phyloP scores from a whole-genome alignment of 2,888 invertebrate genomes.

The Ceratothoa steindachneri region DNA sequence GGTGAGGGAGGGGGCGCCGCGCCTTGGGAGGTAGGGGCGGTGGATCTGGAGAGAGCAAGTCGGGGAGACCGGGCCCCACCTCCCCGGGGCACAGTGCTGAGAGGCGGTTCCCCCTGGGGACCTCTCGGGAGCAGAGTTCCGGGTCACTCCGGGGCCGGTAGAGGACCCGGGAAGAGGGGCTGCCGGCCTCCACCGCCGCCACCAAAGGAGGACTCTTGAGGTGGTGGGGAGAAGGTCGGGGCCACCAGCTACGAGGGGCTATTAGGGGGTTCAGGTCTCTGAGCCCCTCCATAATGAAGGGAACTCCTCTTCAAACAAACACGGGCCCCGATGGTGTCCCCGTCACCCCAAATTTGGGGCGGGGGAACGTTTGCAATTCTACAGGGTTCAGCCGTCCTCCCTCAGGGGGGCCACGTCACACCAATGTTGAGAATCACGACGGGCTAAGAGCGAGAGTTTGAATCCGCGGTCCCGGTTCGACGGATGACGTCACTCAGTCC shows the following conservation, averaged over 20 bases:
- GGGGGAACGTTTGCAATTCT: too few species aligned
- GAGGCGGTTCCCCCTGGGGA: background rate
- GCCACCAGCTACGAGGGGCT: too few species aligned
- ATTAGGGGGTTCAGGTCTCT: too few species aligned
- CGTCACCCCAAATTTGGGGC: background rate
- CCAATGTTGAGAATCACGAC: too few species aligned
- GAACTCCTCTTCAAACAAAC: background rate
- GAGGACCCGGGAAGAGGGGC: conserved; percentile 29
- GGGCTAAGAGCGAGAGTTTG: too few species aligned
- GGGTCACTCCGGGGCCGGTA: conserved; percentile 26
- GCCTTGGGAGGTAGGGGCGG: conserved; percentile 36
- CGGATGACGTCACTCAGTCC: too few species aligned
- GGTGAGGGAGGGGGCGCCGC: too few species aligned
- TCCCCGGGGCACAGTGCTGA: conserved; percentile 29
- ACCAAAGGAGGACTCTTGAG: conserved; percentile 41
- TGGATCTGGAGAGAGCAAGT: conserved; percentile 27
- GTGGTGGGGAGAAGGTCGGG: background rate
- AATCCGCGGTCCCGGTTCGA: too few species aligned
- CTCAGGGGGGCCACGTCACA: too few species aligned
- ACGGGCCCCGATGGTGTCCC: background rate
- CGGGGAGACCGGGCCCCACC: conserved; percentile 16
- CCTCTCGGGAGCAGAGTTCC: background rate
- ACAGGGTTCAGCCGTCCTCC: too few species aligned
- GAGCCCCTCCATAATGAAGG: too few species aligned
- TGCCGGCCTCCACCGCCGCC: conserved; percentile 37